phyloP scores from a whole-genome alignment of 2,797 vertebrate species.

The Acomys russatus region DNA sequence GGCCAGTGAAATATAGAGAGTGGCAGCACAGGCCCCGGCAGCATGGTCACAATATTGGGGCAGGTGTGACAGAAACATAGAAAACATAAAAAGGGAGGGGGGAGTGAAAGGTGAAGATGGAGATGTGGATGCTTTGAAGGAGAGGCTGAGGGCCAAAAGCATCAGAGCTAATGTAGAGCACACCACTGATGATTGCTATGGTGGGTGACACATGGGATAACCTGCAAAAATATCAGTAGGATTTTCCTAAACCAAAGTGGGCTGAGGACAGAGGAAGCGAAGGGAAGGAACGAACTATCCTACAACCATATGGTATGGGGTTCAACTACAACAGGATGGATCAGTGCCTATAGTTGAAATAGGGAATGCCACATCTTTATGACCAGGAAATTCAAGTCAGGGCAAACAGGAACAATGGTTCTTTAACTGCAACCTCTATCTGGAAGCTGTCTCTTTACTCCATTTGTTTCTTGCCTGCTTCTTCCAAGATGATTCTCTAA shows the following conservation, averaged over 20 bases:
- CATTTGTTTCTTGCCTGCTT: background rate
- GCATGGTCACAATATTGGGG: too few relatives aligned
- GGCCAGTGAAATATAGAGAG: background rate
- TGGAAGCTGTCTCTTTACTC: background rate
- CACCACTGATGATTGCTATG: background rate
- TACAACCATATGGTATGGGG: background rate
- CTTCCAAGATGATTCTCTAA: background rate
- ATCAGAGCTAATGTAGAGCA: background rate
- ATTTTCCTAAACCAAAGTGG: conserved; percentile 1
- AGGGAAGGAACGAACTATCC: background rate
- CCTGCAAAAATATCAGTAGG: background rate
- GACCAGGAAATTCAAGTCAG: background rate
- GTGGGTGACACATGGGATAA: background rate
- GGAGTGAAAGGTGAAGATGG: background rate
- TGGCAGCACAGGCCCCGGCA: too few relatives aligned
- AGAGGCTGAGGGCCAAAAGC: background rate
- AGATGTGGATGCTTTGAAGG: background rate
- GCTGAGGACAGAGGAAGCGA: background rate
- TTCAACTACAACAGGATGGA: background rate
- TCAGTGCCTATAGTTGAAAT: rapidly evolving
- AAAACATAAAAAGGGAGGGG: background rate
- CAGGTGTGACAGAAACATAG: background rate
- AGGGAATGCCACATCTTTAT: background rate
- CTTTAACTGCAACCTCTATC: background rate
- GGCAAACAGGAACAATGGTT: background rate